phyloP scores from a whole-genome alignment of 2,113 vertebrate genomes.

The Tragelaphus imberbis region DNA sequence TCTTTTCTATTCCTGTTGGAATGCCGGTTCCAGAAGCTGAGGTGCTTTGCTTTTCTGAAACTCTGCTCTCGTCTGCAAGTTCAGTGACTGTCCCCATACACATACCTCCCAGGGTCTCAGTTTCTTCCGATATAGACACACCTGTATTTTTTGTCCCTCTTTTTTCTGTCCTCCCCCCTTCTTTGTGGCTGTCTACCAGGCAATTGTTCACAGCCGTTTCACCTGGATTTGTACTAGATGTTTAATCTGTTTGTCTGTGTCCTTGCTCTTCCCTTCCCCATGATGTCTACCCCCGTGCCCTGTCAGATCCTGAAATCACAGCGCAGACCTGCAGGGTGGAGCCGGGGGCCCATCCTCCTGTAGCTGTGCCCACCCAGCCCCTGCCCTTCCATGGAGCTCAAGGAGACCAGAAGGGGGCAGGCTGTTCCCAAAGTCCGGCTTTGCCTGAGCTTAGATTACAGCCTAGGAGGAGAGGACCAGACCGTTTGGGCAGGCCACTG shows the following conservation, averaged over 20 bases:
- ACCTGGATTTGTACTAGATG: not conserved
- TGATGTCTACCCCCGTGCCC: not conserved
- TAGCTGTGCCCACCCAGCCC: slow-evolving; percentile 8
- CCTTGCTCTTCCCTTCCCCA: not conserved
- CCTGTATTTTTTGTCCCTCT: not conserved
- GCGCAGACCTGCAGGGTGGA: not conserved
- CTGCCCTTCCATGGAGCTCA: slow-evolving; percentile 43
- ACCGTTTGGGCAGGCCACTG: not conserved
- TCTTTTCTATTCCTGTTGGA: not conserved
- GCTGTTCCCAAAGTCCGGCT: slow-evolving; percentile 48
- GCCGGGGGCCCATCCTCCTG: not conserved
- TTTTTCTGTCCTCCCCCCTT: no score
- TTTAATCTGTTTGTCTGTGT: not conserved
- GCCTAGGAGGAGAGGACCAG: not conserved
- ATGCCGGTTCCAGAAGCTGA: not conserved
- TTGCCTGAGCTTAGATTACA: not conserved
- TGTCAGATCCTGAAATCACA: not conserved
- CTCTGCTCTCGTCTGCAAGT: not conserved
- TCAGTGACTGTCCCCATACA: not conserved
- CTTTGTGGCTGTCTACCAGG: not conserved
- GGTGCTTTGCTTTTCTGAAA: not conserved
- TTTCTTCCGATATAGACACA: not conserved
- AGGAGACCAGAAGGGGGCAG: slow-evolving; percentile 69
- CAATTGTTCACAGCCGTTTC: not conserved
- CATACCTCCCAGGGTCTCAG: not conserved